Conservation (phyloP, 2,888 invertebrate genomes). For the Chrysopilus asiliformis region DNA sequence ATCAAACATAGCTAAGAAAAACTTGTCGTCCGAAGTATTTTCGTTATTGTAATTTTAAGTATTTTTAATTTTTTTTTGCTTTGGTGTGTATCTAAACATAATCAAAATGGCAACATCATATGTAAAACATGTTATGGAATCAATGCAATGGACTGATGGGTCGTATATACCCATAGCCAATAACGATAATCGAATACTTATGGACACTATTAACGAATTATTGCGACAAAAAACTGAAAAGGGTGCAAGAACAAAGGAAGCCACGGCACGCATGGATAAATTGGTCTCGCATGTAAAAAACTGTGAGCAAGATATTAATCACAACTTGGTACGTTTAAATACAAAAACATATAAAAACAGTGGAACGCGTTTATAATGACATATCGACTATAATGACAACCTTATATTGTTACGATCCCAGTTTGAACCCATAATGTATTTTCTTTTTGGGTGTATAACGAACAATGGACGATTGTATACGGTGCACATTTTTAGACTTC, state of each 20-base stretch:
- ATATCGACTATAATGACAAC: no score
- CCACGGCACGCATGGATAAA: slow-evolving; percentile 34
- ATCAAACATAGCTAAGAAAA: no score
- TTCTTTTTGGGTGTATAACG: no score
- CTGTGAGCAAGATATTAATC: slow-evolving; percentile 40
- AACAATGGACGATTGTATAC: no score
- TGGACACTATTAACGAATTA: slow-evolving; percentile 36
- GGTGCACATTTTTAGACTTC: no score
- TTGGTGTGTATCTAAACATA: no score
- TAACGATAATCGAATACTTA: slow-evolving; percentile 45
- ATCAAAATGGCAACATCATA: slow-evolving; percentile 12
- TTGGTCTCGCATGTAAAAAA: slow-evolving; percentile 39
- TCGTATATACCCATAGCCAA: slow-evolving; percentile 69
- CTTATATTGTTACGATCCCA: no score
- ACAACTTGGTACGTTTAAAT: slow-evolving; percentile 41
- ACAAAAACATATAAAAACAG: neutral
- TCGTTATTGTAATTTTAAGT: no score
- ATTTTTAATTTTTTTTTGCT: no score
- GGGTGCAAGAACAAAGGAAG: slow-evolving; percentile 34
- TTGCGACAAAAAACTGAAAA: slow-evolving; percentile 38
- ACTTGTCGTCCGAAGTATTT: no score
- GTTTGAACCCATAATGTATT: no score
- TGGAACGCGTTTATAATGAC: neutral
- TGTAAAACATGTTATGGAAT: slow-evolving; percentile 49
- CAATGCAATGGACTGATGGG: slow-evolving; percentile 62